phyloP scores from a whole-genome alignment of 1,140 invertebrate species.

The Pectinophora gossypiella region DNA sequence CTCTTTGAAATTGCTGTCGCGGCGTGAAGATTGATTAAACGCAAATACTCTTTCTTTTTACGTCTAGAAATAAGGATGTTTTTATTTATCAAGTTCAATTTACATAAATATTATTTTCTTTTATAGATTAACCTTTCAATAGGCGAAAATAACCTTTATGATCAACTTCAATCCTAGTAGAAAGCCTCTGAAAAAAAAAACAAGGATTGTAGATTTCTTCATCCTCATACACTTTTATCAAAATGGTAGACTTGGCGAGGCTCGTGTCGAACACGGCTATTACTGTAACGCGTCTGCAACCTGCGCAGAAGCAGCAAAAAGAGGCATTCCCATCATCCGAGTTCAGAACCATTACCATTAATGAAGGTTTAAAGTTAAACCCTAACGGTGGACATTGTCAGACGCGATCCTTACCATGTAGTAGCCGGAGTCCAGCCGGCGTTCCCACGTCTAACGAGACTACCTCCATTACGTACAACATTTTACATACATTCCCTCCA shows the following conservation, averaged over 20 bases:
- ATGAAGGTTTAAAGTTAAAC: conserved; percentile 51
- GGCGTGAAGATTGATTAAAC: too few relatives aligned
- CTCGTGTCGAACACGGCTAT: conserved; percentile 33
- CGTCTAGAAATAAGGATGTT: too few relatives aligned
- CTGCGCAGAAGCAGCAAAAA: conserved; percentile 39
- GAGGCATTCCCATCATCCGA: conserved; percentile 37
- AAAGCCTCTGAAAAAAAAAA: background rate
- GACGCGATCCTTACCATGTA: conserved; percentile 45
- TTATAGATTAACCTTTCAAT: too few relatives aligned
- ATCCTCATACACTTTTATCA: conserved; percentile 11
- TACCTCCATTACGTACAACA: conserved; percentile 59
- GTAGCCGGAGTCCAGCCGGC: conserved; percentile 17
- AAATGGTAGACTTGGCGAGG: conserved; percentile 7
- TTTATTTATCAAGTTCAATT: too few relatives aligned
- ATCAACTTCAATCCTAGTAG: too few relatives aligned
- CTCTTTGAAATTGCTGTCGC: conserved; percentile 25
- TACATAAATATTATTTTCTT: too few relatives aligned
- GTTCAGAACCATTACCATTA: conserved; percentile 57
- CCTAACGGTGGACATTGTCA: conserved; percentile 55
- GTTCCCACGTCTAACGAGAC: conserved; percentile 70
- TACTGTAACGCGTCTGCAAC: conserved; percentile 27
- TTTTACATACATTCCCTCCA: conserved; percentile 58
- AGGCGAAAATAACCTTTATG: too few relatives aligned
- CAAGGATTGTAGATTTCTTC: background rate
- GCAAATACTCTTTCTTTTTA: too few relatives aligned